Evolutionary conservation across 1,140 invertebrate species (phyloP).

Genomic region (Steinernema khuongi): DNA sequence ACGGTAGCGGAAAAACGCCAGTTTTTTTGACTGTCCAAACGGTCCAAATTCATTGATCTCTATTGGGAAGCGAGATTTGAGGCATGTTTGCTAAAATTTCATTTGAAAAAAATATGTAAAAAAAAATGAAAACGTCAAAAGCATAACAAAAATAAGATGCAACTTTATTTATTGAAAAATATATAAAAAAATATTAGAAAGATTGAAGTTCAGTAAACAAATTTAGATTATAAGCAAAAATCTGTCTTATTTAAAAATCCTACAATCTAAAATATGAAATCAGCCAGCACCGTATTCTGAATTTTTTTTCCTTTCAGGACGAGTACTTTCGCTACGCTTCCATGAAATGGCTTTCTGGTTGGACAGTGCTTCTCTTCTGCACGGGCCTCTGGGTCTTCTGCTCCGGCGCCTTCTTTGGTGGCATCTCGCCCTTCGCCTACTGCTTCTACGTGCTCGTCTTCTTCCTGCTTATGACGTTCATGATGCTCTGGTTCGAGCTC

Average conservation of each 20-base stretch:
- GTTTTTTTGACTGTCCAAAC: no score
- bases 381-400: constrained; percentile 42
- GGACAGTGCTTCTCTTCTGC: constrained; percentile 35
- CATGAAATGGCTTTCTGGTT: constrained; percentile 46
- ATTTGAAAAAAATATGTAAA: no score
- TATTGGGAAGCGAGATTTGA: no score
- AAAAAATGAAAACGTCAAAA: no score
- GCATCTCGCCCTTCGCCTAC: constrained; percentile 39
- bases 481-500: constrained; percentile 52
- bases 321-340: constrained; percentile 53
- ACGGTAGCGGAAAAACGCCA: no score
- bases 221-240: neutral
- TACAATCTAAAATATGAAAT: neutral
- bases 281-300: neutral
- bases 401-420: constrained; percentile 26
- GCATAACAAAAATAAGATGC: no score
- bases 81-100: no score
- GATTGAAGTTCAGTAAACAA: neutral
- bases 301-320: constrained; percentile 40
- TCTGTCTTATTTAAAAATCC: neutral
- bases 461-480: constrained; percentile 45
- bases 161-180: no score
- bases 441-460: constrained; percentile 44
- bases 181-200: no score
- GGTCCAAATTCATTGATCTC: no score